Evolutionary conservation across 2,888 invertebrate genomes (phyloP).

Genomic region (Orthosia incerta): DNA sequence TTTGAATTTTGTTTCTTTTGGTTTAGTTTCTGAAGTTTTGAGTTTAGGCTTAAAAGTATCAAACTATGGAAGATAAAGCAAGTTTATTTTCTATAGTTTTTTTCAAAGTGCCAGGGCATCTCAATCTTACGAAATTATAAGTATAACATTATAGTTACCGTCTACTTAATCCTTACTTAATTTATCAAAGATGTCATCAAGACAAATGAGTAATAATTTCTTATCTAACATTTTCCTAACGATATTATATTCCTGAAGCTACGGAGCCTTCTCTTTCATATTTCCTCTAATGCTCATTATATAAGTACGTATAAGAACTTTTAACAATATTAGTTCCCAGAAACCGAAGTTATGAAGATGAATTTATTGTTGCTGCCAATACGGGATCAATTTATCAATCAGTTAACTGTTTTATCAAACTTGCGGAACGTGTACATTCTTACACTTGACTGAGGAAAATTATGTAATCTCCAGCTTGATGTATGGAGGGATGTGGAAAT

Average conservation of each 20-base stretch:
- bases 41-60: not conserved
- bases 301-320: slow-evolving; percentile 11
- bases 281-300: slow-evolving; percentile 24
- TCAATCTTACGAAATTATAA: not conserved
- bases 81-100: not conserved
- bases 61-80: no score
- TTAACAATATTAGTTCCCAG: slow-evolving; percentile 5
- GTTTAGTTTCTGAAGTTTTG: not conserved
- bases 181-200: slow-evolving; percentile 26
- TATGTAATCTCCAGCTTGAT: not conserved
- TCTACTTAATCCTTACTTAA: slow-evolving; percentile 25
- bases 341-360: slow-evolving; percentile 13
- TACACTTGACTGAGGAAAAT: not conserved
- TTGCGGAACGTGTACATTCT: not conserved
- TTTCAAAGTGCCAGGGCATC: not conserved
- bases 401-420: not conserved
- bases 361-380: slow-evolving; percentile 18
- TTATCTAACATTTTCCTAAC: slow-evolving; percentile 26
- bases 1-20: slow-evolving; percentile 6
- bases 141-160: not conserved
- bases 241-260: slow-evolving; percentile 32
- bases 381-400: slow-evolving; percentile 27
- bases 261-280: slow-evolving; percentile 1
- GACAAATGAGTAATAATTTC: slow-evolving; percentile 42
- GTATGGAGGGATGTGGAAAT: not conserved